Conservation (phyloP, 2,888 invertebrate genomes). For the Ectemnius lituratus region DNA sequence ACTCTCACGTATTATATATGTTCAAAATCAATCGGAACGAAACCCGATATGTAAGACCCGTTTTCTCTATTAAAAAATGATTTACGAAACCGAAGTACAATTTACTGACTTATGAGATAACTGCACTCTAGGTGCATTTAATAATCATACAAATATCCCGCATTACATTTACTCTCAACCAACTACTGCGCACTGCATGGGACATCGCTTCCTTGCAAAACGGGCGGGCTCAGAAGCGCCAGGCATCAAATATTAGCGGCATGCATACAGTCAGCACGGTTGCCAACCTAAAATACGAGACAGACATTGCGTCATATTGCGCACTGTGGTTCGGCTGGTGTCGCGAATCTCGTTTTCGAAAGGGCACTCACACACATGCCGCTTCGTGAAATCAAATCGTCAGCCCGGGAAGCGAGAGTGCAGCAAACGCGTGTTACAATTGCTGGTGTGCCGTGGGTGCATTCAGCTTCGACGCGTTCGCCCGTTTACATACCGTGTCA, state of each 20-base stretch:
- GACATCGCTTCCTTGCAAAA: no score
- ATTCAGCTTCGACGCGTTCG: constrained; percentile 46
- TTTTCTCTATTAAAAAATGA: constrained; percentile 63
- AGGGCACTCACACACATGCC: constrained; percentile 59
- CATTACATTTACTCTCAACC: no score
- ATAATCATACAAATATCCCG: no score
- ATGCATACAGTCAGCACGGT: constrained; percentile 36
- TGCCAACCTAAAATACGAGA: constrained; percentile 58
- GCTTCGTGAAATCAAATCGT: constrained; percentile 53
- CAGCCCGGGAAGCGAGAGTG: constrained; percentile 50
- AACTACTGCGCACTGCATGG: no score
- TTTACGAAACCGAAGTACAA: constrained; percentile 29
- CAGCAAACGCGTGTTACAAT: constrained; percentile 36
- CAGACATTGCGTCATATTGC: constrained; percentile 72
- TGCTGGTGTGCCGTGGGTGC: constrained; percentile 35
- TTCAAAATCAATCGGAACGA: constrained; percentile 35
- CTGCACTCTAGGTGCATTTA: no score
- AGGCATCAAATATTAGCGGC: constrained; percentile 58
- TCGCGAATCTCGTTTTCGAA: constrained; percentile 60
- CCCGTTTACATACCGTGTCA: constrained; percentile 51
- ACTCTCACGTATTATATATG: constrained; percentile 35
- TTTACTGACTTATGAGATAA: constrained; percentile 17
- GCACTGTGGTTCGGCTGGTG: constrained; percentile 62
- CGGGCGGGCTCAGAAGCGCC: no score
- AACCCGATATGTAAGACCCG: constrained; percentile 51